These are phyloP conservation scores for Labroides dimidiatus DNA, from an alignment of 2,797 vertebrate species.

Conservation along the genomic window DNA sequence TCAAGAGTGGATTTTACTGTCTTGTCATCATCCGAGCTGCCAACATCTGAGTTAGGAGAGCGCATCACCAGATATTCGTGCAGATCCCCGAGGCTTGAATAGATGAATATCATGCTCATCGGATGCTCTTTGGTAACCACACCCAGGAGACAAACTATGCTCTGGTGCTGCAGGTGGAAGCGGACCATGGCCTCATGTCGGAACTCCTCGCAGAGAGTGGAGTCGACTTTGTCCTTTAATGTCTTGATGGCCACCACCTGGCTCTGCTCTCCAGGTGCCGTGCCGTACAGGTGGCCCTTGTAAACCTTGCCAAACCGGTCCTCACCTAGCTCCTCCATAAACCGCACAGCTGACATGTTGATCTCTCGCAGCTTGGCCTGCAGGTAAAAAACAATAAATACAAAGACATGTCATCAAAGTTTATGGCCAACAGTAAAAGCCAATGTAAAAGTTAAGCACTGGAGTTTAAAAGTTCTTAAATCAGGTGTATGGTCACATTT, in stretches of 20 bases:
- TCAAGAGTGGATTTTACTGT: conserved; percentile 94
- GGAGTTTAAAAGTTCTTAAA: conserved; percentile 14
- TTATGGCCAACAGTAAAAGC: conserved; percentile 6
- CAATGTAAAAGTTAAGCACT: background rate
- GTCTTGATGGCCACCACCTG: conserved; percentile 96
- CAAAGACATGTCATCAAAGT: conserved; percentile 26
- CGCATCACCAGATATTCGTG: conserved; percentile 97
- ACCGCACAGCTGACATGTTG: conserved; percentile 90
- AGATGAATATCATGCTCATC: conserved; percentile 94
- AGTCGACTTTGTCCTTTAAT: conserved; percentile 94
- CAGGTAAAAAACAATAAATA: conserved; percentile 32
- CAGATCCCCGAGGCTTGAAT: conserved; percentile 91
- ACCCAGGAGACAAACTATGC: conserved; percentile 91
- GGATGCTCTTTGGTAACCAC: conserved; percentile 95
- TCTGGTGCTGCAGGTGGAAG: conserved; percentile 92
- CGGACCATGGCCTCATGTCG: conserved; percentile 92
- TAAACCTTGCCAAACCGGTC: conserved; percentile 98
- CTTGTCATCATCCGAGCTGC: conserved; percentile 94
- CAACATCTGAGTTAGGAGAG: conserved; percentile 95
- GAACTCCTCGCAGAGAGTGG: conserved; percentile 92
- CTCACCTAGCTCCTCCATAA: conserved; percentile 97
- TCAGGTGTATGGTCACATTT: background rate
- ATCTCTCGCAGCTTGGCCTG: conserved; percentile 94
- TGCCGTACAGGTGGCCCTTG: conserved; percentile 94
- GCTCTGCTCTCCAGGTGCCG: conserved; percentile 89